Base-by-base conservation (phyloP, 2,113 vertebrate genomes). In the Cisticola juncidis region DNA sequence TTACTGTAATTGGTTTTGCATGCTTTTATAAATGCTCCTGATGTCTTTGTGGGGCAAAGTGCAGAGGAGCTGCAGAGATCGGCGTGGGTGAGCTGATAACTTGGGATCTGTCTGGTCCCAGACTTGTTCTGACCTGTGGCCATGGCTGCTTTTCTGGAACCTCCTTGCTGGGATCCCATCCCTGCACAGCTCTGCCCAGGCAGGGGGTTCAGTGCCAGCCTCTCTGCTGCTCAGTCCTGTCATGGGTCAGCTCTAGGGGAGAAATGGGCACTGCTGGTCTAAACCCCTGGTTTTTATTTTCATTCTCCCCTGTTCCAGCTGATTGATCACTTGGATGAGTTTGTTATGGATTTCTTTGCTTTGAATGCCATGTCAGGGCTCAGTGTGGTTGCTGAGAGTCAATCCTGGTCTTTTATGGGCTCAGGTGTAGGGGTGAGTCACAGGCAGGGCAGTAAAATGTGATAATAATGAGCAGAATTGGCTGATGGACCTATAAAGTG, bases 61-160 rank as follows among this genome's bases (percentile, higher is more conserved):
- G 50, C 74, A 86, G 82, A 53, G 79, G 69, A 91, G 89, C 93
- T 71, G 65, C 80, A 81, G 8, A 70, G 82, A 88, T 69, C 14
- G 17, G 66, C 5, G 16, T 1, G 24, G 78, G n/a, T 2, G 26
- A 88, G 69, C 82, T 54, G 42, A 64, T 88, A 54, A 28, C 53
- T 72, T 1, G 1, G 77, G 65, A 47, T 81, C 18, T 53, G 0
- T 21, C 68, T 58, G 50, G 76, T 93, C 65, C 88, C 51, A 74
- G 81, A 1, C 77, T 50, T 73, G 25, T 50, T 66, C 68, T 58
- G 64, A 77, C 21, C 2, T 6, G 66, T 53, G 92, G 83, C 65
- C 69, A 60, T 23, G 69, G 61, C 35, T 86, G 62, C 72, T 86
- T 3, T 64, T 74, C 84, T 65, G 48, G 66, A 78, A 6, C 9